A percentile compares a stretch with the other conserved stretches of the same genome.
Conservation (phyloP, 30 jellyfish, hydroid and myxozoan genomes). For the Aurelia sp. region DNA sequence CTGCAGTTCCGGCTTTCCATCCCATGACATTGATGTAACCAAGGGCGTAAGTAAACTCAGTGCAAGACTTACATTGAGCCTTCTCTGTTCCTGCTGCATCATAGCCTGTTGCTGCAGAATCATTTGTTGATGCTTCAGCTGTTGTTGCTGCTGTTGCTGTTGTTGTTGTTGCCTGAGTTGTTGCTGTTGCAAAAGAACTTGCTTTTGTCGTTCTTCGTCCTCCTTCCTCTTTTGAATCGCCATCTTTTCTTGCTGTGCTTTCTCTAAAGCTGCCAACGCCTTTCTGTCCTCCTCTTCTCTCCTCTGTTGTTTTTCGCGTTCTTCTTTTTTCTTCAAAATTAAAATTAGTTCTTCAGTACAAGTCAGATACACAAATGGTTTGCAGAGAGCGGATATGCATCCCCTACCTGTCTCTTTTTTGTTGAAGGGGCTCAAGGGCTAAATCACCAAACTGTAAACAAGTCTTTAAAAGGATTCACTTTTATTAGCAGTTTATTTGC, state of each 20-base stretch:
- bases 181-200: slow-evolving; percentile 34
- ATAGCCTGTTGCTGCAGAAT: slow-evolving; percentile 64
- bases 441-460: no score
- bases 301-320: slow-evolving; percentile 33
- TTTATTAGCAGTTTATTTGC: no score
- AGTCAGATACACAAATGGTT: no score
- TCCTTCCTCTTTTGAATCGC: slow-evolving; percentile 32
- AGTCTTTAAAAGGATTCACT: no score
- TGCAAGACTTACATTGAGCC: slow-evolving; percentile 29
- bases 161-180: slow-evolving; percentile 69
- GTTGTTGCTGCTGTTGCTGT: slow-evolving; percentile 73
- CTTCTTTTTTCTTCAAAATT: slow-evolving; percentile 28
- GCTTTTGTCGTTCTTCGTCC: slow-evolving; percentile 36
- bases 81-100: slow-evolving; percentile 55
- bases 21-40: background rate
- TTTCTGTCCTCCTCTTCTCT: slow-evolving; percentile 54
- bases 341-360: no score
- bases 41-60: background rate
- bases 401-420: no score
- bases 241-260: slow-evolving; percentile 45
- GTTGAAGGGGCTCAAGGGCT: no score
- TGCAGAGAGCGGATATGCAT: no score
- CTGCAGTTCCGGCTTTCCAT: no score
- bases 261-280: slow-evolving; percentile 25
- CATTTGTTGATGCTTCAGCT: slow-evolving; percentile 59